Base-by-base conservation (phyloP, 2,797 vertebrate species). In the Sebastes aleutianus region DNA sequence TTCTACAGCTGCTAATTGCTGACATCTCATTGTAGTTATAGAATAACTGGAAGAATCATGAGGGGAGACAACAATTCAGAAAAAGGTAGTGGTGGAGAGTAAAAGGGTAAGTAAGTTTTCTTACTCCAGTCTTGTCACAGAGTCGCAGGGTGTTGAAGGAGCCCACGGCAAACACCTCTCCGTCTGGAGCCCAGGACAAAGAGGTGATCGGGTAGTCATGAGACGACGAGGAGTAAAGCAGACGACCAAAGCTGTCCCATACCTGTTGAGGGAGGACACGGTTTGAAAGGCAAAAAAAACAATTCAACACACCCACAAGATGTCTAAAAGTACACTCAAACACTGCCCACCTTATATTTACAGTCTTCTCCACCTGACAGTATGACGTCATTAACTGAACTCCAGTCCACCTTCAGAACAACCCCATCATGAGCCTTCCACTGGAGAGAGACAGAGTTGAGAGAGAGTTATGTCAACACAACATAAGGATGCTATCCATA, bases 391-490 rank as follows among this genome's bases (percentile, higher is more conserved):
- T 97, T 99, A 66, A 99, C 96, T 22, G 97, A 96, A 85, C 98
- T 99, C 99, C 99, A 99, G 91, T 99, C 98, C 70, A 98, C 97
- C 92, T 97, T 99, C 86, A 99, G 94, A 93, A 99, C 93, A 86
- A 99, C 82, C 32, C 98, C 98, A 82, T 99, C 98, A 10, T 99
- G 98, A 87, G 96, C 98, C 91, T 98, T 99, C 98, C 98, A 99
- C 98, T 99, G 82, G n/a, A 87, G 72, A 92, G 39, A 86, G 39
- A 89, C n/a, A 69, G 50, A 73, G 36, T 29, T 76, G 12, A 80
- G 71, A 88, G 34, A 70, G 65, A 72, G 31, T 58, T 13, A 75
- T 13, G 12, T 70, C 8, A 78, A 71, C 53, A 61, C 16, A 62
- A 67, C 16, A 61, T 22, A 27, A 73, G 20, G 31, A 76, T 10